These are phyloP conservation scores for Rhinichthys osculus DNA, from an alignment of 2,797 vertebrate genomes.

Conservation along the genomic window DNA sequence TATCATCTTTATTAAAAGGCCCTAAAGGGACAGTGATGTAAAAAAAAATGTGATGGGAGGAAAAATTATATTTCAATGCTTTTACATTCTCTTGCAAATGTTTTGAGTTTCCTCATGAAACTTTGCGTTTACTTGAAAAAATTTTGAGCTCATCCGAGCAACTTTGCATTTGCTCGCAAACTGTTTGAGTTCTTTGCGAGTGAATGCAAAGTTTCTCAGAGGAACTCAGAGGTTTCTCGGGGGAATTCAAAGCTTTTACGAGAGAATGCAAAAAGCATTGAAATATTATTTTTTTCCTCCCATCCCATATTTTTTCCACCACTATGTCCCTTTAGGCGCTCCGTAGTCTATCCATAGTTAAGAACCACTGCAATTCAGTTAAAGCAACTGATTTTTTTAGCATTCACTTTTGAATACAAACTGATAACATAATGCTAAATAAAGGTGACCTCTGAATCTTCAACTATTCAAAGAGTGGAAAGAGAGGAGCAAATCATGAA, in stretches of 20 bases:
- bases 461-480: slow-evolving; percentile 30
- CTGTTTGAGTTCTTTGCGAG: too few relatives aligned
- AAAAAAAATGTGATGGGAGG: too few relatives aligned
- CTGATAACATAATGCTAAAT: background rate
- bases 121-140: too few relatives aligned
- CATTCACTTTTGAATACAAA: background rate
- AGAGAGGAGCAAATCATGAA: slow-evolving; percentile 86
- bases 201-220: too few relatives aligned
- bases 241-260: too few relatives aligned
- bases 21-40: too few relatives aligned
- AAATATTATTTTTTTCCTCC: background rate
- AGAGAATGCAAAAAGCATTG: background rate
- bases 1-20: background rate
- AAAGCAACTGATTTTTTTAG: background rate
- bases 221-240: too few relatives aligned
- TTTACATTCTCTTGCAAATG: too few relatives aligned
- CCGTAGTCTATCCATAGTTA: background rate
- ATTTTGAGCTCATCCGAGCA: too few relatives aligned
- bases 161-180: too few relatives aligned
- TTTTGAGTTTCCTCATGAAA: too few relatives aligned
- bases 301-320: background rate
- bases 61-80: too few relatives aligned
- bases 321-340: background rate
- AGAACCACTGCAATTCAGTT: background rate
- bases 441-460: slow-evolving; percentile 23